Evolutionary conservation across 2,113 vertebrate genomes (phyloP).

Genomic region (Tachysurus fulvidraco): DNA sequence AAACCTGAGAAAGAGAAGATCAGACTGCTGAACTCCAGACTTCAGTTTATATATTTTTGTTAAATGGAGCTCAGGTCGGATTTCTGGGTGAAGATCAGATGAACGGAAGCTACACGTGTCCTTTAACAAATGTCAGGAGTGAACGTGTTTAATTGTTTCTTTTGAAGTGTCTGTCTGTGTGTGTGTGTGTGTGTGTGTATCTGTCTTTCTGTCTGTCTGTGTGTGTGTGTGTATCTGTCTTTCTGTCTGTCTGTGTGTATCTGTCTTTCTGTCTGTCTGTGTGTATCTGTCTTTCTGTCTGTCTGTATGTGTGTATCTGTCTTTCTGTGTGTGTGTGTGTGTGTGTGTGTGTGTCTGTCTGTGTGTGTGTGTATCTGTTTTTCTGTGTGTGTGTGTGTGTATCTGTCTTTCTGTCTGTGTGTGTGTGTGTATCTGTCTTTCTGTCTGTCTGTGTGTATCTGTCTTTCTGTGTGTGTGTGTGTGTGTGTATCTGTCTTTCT

Average conservation of each 20-base stretch:
- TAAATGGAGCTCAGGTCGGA: too few relatives aligned
- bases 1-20: too few relatives aligned
- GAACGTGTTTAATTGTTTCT: constrained; percentile 11
- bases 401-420: constrained; percentile 23
- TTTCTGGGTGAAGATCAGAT: neutral
- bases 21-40: too few relatives aligned
- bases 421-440: constrained; percentile 21
- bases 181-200: constrained; percentile 30
- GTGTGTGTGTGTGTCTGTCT: constrained; percentile 39
- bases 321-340: constrained; percentile 1
- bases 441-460: neutral
- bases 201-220: constrained; percentile 22
- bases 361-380: too few relatives aligned
- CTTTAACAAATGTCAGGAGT: neutral
- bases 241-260: neutral
- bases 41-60: too few relatives aligned
- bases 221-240: constrained; percentile 27
- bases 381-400: constrained; percentile 42
- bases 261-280: constrained; percentile 22
- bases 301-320: constrained; percentile 40
- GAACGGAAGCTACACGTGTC: neutral
- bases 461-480: too few relatives aligned
- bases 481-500: constrained; percentile 33
- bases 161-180: constrained; percentile 42
- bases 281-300: too few relatives aligned